These are phyloP conservation scores for Morelia viridis DNA, from an alignment of 2,797 vertebrate species.

Conservation along the genomic window DNA sequence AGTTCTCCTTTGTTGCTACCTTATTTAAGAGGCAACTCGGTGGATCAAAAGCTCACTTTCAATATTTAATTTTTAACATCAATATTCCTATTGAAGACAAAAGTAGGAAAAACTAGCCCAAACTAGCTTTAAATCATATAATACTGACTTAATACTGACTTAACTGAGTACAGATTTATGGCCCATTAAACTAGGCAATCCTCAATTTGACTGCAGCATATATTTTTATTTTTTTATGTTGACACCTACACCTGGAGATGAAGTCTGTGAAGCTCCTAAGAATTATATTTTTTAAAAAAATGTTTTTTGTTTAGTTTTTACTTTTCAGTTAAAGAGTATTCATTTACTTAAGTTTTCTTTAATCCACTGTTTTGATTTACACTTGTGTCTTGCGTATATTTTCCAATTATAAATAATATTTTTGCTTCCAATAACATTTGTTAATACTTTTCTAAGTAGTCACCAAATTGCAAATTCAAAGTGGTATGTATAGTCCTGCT, in stretches of 20 bases:
- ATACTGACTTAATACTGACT: neutral
- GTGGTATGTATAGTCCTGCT: neutral
- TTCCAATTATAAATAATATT: neutral
- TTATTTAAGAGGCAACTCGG: neutral
- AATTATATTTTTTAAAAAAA: neutral
- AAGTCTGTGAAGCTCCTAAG: neutral
- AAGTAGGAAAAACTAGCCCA: neutral
- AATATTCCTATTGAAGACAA: neutral
- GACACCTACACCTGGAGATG: neutral
- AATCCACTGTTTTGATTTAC: neutral
- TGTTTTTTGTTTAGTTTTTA: neutral
- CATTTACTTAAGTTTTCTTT: neutral
- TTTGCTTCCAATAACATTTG: neutral
- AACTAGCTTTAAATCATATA: conserved; percentile 1
- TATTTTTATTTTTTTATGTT: conserved; percentile 7
- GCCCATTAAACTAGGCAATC: neutral
- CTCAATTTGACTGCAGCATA: neutral
- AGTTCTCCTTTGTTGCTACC: neutral
- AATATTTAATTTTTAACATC: neutral
- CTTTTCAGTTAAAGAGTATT: neutral
- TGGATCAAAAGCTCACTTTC: neutral
- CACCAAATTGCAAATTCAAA: neutral
- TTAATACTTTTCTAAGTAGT: neutral
- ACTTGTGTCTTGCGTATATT: neutral
- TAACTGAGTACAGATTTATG: neutral